Evolutionary conservation across 2,797 vertebrate genomes (phyloP).

Genomic region (Protosalanx chinensis): DNA sequence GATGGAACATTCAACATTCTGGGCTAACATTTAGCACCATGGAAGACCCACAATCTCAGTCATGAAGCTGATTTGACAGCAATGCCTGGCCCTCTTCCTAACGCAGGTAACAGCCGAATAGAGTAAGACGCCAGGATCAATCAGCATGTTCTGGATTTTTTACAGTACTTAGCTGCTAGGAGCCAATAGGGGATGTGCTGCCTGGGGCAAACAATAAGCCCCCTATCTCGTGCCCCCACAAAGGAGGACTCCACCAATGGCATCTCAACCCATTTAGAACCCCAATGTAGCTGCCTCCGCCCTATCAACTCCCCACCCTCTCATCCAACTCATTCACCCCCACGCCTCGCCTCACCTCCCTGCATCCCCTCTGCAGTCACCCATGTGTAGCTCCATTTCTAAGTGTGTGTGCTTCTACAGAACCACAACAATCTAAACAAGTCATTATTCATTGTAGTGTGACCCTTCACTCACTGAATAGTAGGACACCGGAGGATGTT

Average conservation of each 20-base stretch:
- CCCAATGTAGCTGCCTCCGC: too few relatives aligned
- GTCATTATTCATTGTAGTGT: not conserved
- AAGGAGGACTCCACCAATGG: slow-evolving; percentile 5
- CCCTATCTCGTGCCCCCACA: slow-evolving; percentile 10
- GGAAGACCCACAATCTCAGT: not conserved
- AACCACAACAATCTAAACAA: not conserved
- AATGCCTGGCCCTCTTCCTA: not conserved
- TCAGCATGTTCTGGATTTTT: not conserved
- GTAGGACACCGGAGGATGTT: not conserved
- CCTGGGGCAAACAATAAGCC: slow-evolving; percentile 14
- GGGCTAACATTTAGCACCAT: not conserved
- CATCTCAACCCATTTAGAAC: not conserved
- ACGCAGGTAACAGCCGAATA: not conserved
- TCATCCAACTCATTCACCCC: not conserved
- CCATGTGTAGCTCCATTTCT: not conserved
- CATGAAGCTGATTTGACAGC: slow-evolving; percentile 1
- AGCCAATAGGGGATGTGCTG: slow-evolving; percentile 1
- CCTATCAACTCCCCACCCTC: not conserved
- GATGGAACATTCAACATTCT: not conserved
- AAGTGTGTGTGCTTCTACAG: not conserved
- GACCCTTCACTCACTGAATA: not conserved
- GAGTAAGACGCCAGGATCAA: slow-evolving; percentile 14
- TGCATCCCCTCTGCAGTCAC: not conserved
- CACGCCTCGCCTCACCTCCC: not conserved
- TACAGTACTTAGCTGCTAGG: not conserved